Conservation (phyloP, 2,113 vertebrate species). For the Onychorhynchus coronatus region DNA sequence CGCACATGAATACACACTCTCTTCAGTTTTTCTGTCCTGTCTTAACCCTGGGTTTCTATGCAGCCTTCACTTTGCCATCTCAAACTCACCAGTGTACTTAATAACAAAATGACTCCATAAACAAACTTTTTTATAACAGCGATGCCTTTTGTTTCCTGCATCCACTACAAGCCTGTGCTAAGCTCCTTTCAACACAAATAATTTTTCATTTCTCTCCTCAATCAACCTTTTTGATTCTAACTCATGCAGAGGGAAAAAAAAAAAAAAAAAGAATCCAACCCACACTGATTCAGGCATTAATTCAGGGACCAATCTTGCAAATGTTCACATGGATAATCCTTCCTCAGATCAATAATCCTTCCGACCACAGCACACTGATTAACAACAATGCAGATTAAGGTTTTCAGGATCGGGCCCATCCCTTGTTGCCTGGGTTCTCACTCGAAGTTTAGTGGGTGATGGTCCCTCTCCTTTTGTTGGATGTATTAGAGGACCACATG, state of each 20-base stretch:
- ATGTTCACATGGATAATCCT: constrained; percentile 44
- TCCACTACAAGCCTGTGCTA: neutral
- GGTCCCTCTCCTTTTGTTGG: neutral
- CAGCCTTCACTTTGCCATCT: neutral
- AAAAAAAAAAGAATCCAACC: neutral
- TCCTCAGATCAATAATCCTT: constrained; percentile 37
- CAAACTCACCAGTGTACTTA: neutral
- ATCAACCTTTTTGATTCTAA: neutral
- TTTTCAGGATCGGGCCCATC: neutral
- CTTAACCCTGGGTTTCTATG: neutral
- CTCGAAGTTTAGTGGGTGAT: neutral
- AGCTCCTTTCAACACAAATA: neutral
- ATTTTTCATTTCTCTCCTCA: neutral
- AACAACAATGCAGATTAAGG: constrained; percentile 19
- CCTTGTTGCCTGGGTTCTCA: neutral
- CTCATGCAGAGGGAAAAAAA: neutral
- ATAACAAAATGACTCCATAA: neutral
- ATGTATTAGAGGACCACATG: neutral
- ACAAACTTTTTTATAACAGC: neutral
- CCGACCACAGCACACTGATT: constrained; percentile 21
- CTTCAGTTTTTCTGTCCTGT: neutral
- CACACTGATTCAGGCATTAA: neutral
- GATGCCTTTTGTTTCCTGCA: neutral
- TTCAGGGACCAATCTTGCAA: constrained; percentile 28
- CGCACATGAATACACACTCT: neutral